Base-by-base conservation (phyloP, 2,888 invertebrate species). In the Pseudoips prasinana region DNA sequence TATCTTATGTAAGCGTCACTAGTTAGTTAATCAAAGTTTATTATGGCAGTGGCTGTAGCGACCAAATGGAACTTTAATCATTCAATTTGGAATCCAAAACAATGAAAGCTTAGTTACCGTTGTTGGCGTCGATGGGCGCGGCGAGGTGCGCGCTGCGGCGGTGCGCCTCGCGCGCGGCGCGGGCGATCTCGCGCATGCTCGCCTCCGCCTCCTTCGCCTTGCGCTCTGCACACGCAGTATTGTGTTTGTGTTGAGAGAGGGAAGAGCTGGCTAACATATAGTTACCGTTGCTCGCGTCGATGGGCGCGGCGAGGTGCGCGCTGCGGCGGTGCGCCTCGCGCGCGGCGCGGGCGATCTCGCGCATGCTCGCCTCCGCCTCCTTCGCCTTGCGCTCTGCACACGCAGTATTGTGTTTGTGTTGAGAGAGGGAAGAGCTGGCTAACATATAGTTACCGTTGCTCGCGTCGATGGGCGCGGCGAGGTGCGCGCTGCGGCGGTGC, bases 201-300 rank as follows among this genome's bases (percentile, higher is more conserved):
- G 90, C 90, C 58, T 93, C 93, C 0, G 92, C 92, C 67, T 92
- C 91, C 67, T 93, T 93, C 1, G 93, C 93, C 79, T 91, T 92
- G 24, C 91, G 90, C 61, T 93, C 93, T 93, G 73, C 0, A 64
- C 64, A 22, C 8, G n/a, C n/a, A n/a, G n/a, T n/a, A n/a, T n/a
- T n/a, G n/a, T n/a, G n/a, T n/a, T n/a, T n/a, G n/a, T n/a, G n/a
- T n/a, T n/a, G n/a, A n/a, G n/a, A n/a, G n/a, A n/a, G n/a, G n/a
- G n/a, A n/a, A n/a, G n/a, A n/a, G n/a, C n/a, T n/a, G n/a, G n/a
- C n/a, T n/a, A n/a, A n/a, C n/a, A n/a, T n/a, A n/a, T n/a, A n/a
- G n/a, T n/a, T n/a, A n/a, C n/a, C n/a, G n/a, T n/a, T n/a, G n/a
- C n/a, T n/a, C n/a, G n/a, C n/a, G n/a, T n/a, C 7, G 19, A 8